These are phyloP conservation scores for Dysdera silvatica DNA, from an alignment of 1,140 invertebrate species.

Conservation along the genomic window DNA sequence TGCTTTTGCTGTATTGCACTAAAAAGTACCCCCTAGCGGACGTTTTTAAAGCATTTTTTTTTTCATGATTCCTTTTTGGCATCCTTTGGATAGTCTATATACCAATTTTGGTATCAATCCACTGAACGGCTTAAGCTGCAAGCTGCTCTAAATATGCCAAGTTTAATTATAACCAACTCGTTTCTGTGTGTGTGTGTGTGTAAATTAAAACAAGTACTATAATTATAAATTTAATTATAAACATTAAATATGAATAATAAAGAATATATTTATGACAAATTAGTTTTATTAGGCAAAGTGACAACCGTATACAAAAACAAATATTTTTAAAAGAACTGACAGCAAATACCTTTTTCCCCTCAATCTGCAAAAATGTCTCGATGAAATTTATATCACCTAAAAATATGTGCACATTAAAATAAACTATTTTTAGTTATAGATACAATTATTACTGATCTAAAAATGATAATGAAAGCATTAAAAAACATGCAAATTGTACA, in stretches of 20 bases:
- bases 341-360: background rate
- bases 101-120: no score
- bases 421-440: background rate
- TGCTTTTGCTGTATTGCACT: no score
- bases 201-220: no score
- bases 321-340: background rate
- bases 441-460: background rate
- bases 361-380: conserved; percentile 4
- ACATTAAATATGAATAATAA: background rate
- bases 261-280: background rate
- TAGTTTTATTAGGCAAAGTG: background rate
- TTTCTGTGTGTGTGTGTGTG: no score
- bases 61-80: no score
- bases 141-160: no score
- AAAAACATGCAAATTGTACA: conserved; percentile 41
- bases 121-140: no score
- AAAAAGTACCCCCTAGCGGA: no score
- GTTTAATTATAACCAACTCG: no score
- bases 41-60: no score
- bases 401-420: no score
- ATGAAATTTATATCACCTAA: conserved; percentile 17
- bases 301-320: background rate
- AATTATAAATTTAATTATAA: background rate
- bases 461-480: background rate
- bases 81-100: no score